Percentiles rank a stretch among this genome's conserved stretches.
These are phyloP conservation scores for Cynopterus brachyotis DNA, from an alignment of 2,113 vertebrate species.

Conservation along the genomic window DNA sequence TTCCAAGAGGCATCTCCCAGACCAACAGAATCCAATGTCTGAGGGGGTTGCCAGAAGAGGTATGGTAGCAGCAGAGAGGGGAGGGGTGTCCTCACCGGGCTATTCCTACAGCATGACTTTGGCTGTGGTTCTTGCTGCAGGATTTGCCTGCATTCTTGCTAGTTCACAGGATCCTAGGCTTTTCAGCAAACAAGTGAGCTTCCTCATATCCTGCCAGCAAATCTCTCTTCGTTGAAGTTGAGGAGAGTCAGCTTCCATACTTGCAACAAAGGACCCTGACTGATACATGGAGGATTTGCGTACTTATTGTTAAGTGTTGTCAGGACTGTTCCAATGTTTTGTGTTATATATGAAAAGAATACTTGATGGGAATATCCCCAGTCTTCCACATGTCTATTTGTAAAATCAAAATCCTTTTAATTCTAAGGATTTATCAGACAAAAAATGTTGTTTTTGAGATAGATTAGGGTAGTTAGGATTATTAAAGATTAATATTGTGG, in stretches of 20 bases:
- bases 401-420: neutral
- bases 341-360: neutral
- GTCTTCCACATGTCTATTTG: neutral
- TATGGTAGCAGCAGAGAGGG: neutral
- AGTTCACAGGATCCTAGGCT: neutral
- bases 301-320: neutral
- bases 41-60: neutral
- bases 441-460: slow-evolving; percentile 25
- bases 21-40: neutral
- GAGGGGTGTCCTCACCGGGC: neutral
- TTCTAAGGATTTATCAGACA: neutral
- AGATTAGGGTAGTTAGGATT: neutral
- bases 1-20: neutral
- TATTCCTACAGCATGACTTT: neutral
- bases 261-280: slow-evolving; percentile 1
- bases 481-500: neutral
- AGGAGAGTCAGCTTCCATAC: neutral
- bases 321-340: neutral
- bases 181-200: slow-evolving; percentile 16
- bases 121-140: neutral
- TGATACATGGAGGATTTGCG: neutral
- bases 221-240: slow-evolving; percentile 11
- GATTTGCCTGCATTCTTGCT: neutral
- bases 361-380: neutral
- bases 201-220: slow-evolving; percentile 25